Evolutionary conservation across 2,113 vertebrate genomes (phyloP), one percentile per base, ranked within the genome.

Genomic region (Mesembrinibis cayennensis): DNA sequence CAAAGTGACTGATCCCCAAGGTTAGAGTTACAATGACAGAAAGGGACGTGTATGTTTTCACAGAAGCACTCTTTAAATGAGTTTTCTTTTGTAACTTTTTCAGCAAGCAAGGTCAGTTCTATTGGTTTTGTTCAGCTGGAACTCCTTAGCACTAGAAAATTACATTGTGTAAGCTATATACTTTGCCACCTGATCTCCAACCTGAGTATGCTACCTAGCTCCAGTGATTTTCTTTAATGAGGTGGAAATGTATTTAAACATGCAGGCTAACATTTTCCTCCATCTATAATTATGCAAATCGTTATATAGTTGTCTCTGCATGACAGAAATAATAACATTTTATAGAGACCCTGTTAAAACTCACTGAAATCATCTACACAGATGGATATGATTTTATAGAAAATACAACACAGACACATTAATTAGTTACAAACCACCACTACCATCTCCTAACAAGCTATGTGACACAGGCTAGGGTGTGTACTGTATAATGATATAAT

Each of bases 11-110:
- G 94, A 95, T 97, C 83, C 88, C 78, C 96, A 97, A 97, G 97
- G 97, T 98, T 86, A 96, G 83, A 95, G 97, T 94, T 93, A 91
- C 96, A 96, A 93, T 96, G 96, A 97, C 96, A 95, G 89, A 95
- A 49, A 92, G 67, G 59, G 78, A 56, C 0, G 3, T 90, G 66
- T 86, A 50, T 82, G 47, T 95, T 93, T 95, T 95, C 78, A 94
- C 20, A 82, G 84, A 95, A 74, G 8, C 4, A 40, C 80, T 95
- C 40, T 89, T 93, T 65, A 92, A 96, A 90, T 63, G 25, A 70
- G 66, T 85, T 93, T 95, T 71, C 70, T 69, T 87, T 66, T 59
- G 44, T 52, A 82, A 93, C 89, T 96, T 88, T 94, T 96, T 92
- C 53, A 59, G 59, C 27, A 9, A 87, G 38, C 65, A 96, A 95